Base-by-base conservation (phyloP, 2,797 vertebrate species). In the Phoxinus dragarum region DNA sequence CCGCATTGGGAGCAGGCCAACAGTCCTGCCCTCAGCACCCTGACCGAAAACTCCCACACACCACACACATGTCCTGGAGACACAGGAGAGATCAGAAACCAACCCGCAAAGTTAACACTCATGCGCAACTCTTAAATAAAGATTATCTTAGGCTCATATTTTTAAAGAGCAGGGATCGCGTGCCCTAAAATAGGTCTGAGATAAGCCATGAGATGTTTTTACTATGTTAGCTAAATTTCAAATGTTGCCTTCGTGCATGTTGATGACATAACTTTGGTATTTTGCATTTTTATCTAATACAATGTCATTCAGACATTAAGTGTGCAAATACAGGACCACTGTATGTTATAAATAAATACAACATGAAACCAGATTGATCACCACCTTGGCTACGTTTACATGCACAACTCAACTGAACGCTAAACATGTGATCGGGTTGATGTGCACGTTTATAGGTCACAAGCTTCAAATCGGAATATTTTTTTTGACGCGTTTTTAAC, bases 41-140 rank as follows among this genome's bases (percentile, higher is more conserved):
- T 96, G 96, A 56, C 98, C 98, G 27, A 99, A 99, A 99, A 80
- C 98, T 99, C 5, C 98, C 98, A 88, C 98, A 99, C 27, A 99
- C 98, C 34, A 98, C 97, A 88, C 98, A 99, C 98, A 99, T 98
- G 90, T 99, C 98, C 98, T 99, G 89, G n/a, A 81, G 38, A 75
- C 19, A 84, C 14, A 72, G 59, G 59, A 67, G 3, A 54, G 31
- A 82, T 64, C 38, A 80, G 19, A 74, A 21, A 80, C 4, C n/a
- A 12, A 75, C 10, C 44, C 3, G 52, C 21, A 6, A 68, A n/a
- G 47, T 72, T 77, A 61, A 81, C 44, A 12, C 44, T 47, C 44
- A 47, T 44, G 42, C 10, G 11, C 44, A 12, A 12, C 11, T 12
- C 44, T 47, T 47, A 47, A 47, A 47, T 14, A 64, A 21, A 42